A percentile compares a stretch with the other conserved stretches of the same genome.
Evolutionary conservation across 2,888 invertebrate genomes (phyloP).

Genomic region (Phytoseiulus persimilis): DNA sequence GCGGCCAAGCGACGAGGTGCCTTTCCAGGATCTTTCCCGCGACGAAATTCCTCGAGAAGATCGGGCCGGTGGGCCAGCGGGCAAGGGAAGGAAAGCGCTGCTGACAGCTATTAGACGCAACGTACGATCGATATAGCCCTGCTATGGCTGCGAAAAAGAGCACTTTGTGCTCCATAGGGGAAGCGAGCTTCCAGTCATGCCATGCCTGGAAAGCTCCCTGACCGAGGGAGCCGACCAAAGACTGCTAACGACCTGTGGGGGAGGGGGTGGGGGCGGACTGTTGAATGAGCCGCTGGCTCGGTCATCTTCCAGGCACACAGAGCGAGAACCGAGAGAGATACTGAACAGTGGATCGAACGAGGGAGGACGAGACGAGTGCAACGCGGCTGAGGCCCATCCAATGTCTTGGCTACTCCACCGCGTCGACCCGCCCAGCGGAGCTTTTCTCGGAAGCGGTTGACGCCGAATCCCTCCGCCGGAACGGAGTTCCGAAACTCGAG

Average conservation of each 20-base stretch:
- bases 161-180: background rate
- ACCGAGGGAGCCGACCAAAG: background rate
- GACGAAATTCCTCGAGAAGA: background rate
- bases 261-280: no score
- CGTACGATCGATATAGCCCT: background rate
- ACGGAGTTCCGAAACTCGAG: no score
- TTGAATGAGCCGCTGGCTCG: background rate
- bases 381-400: no score
- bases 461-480: no score
- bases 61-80: background rate
- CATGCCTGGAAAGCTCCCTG: background rate
- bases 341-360: background rate
- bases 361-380: background rate
- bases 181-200: background rate
- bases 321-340: background rate
- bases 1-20: background rate
- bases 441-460: no score
- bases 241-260: background rate
- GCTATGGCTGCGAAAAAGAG: background rate
- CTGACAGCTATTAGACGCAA: background rate
- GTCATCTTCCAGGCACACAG: background rate
- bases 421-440: no score
- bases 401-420: no score
- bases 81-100: background rate
- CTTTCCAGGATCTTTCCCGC: background rate